Conservation (phyloP, 2,113 vertebrate genomes). For the Xyrauchen texanus region DNA sequence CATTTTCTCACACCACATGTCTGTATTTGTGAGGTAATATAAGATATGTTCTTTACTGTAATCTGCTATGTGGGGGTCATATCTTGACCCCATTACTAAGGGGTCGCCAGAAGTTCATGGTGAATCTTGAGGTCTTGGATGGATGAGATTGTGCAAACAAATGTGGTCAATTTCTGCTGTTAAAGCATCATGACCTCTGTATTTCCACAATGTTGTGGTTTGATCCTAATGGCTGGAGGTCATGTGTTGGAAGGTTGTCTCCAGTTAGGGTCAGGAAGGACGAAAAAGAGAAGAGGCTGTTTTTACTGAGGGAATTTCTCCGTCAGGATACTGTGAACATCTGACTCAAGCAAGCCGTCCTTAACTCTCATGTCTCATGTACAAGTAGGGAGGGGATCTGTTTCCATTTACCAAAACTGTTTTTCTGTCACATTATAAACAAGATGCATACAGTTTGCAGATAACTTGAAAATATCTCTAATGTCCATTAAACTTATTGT, state of each 20-base stretch:
- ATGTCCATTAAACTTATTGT: no score
- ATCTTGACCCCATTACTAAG: no score
- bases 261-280: neutral
- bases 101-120: no score
- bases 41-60: neutral
- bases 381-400: neutral
- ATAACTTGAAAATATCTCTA: no score
- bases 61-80: neutral
- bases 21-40: neutral
- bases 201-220: neutral
- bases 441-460: neutral
- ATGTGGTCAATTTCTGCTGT: neutral
- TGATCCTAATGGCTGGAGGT: neutral
- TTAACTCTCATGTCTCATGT: conserved; percentile 26
- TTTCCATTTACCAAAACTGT: neutral
- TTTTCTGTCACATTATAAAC: neutral
- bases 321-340: conserved; percentile 58
- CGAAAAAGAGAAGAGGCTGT: conserved; percentile 35
- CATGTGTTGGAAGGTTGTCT: conserved; percentile 15
- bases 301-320: conserved; percentile 62
- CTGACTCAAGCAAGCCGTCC: conserved; percentile 51
- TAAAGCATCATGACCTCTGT: neutral
- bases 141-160: neutral
- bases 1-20: neutral
- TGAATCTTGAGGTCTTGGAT: neutral